Percentiles rank a stretch among this genome's conserved stretches.
phyloP scores from a whole-genome alignment of 2,797 vertebrate genomes.

The Pyrocephalus nanus region DNA sequence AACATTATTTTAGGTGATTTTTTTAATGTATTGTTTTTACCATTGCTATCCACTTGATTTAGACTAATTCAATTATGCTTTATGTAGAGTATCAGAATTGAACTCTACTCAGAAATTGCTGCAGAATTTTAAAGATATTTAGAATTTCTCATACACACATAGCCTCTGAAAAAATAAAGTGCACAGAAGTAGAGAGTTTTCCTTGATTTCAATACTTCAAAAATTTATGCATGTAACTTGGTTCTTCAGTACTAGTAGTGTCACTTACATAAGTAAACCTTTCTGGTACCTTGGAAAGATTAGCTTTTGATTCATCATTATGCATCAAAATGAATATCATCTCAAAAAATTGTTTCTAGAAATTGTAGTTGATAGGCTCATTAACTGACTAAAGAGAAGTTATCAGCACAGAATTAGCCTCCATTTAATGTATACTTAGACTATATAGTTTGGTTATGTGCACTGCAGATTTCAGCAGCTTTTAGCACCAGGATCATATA shows the following conservation, averaged over 20 bases:
- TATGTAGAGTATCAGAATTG: not conserved
- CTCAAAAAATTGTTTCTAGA: not conserved
- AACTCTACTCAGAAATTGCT: not conserved
- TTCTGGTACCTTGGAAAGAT: not conserved
- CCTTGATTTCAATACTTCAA: not conserved
- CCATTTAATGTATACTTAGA: not conserved
- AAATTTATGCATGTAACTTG: not conserved
- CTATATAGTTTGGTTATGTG: not conserved
- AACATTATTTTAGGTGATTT: slow-evolving; percentile 79
- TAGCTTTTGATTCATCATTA: not conserved
- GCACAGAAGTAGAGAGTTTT: not conserved
- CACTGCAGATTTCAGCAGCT: not conserved
- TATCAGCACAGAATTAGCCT: not conserved
- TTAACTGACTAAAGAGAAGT: not conserved
- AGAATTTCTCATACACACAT: not conserved
- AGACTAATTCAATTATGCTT: slow-evolving; percentile 69
- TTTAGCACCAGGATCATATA: not conserved
- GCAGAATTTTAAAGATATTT: not conserved
- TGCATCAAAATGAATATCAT: not conserved
- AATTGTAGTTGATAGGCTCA: not conserved
- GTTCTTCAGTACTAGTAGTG: not conserved
- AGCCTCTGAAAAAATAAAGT: not conserved
- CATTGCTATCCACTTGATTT: slow-evolving; percentile 62
- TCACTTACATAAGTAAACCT: not conserved
- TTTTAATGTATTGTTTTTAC: slow-evolving; percentile 74